Conservation (phyloP, 23 tunicate genomes). For the Clavelina lepadiformis region DNA sequence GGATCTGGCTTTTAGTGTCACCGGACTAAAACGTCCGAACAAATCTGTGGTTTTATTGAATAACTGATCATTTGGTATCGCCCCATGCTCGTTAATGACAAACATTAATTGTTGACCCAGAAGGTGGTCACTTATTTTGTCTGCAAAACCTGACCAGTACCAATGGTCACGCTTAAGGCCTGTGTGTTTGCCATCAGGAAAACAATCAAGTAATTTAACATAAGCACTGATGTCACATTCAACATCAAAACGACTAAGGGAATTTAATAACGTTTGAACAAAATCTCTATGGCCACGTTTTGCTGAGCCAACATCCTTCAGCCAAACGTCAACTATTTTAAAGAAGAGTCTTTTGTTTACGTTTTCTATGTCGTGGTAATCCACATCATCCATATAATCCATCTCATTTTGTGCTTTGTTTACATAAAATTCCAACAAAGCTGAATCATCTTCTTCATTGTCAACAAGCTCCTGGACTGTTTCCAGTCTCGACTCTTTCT, state of each 20-base stretch:
- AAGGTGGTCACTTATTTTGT: constrained; percentile 65
- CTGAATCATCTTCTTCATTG: constrained; percentile 32
- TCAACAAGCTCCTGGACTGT: too few species aligned
- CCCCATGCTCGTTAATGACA: constrained; percentile 29
- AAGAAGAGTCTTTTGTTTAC: constrained; percentile 61
- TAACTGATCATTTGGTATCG: constrained; percentile 56
- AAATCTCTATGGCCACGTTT: constrained; percentile 84
- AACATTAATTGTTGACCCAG: constrained; percentile 43
- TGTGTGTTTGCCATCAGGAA: constrained; percentile 79
- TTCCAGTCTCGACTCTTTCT: too few species aligned
- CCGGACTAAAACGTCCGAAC: constrained; percentile 79
- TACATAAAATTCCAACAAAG: constrained; percentile 54
- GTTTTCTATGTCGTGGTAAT: constrained; percentile 57
- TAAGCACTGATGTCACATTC: constrained; percentile 69
- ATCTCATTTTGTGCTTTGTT: constrained; percentile 62
- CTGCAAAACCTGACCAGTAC: constrained; percentile 68
- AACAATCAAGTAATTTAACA: constrained; percentile 68
- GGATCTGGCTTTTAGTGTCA: constrained; percentile 28
- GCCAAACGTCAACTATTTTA: constrained; percentile 88
- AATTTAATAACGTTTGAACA: constrained; percentile 49
- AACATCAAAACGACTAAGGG: constrained; percentile 57
- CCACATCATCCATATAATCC: constrained; percentile 59
- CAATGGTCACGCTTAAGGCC: constrained; percentile 62
- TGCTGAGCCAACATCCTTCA: constrained; percentile 64
- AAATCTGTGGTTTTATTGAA: constrained; percentile 38